These are phyloP conservation scores for Myotis davidii DNA, from an alignment of 2,113 vertebrate species.

Conservation along the genomic window DNA sequence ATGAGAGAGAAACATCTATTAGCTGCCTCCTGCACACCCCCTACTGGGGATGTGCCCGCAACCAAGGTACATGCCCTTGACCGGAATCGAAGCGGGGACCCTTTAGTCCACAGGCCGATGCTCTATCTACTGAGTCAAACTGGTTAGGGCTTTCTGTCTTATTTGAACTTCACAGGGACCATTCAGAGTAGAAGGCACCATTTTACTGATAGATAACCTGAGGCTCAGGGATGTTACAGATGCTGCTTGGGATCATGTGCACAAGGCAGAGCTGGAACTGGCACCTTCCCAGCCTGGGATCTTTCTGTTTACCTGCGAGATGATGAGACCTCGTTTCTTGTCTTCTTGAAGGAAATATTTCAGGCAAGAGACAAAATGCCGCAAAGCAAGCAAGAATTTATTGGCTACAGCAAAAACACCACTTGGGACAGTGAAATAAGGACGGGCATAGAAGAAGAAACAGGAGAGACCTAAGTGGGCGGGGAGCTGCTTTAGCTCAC, in stretches of 20 bases:
- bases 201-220: not conserved
- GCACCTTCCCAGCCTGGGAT: not conserved
- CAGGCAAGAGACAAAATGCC: not conserved
- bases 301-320: not conserved
- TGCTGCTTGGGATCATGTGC: not conserved
- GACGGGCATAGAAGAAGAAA: not conserved
- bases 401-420: not conserved
- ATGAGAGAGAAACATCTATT: too few species aligned
- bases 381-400: not conserved
- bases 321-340: not conserved
- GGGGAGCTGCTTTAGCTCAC: not conserved
- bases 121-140: too few species aligned
- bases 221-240: not conserved
- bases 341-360: not conserved
- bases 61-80: too few species aligned
- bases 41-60: too few species aligned
- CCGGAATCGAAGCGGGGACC: too few species aligned
- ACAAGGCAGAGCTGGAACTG: not conserved
- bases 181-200: not conserved
- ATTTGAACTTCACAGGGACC: not conserved
- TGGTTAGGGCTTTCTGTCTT: not conserved
- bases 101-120: too few species aligned
- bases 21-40: too few species aligned
- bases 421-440: not conserved
- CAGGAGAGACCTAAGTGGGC: not conserved